Base-by-base conservation (phyloP, 2,797 vertebrate species). In the Graptemys geographica region DNA sequence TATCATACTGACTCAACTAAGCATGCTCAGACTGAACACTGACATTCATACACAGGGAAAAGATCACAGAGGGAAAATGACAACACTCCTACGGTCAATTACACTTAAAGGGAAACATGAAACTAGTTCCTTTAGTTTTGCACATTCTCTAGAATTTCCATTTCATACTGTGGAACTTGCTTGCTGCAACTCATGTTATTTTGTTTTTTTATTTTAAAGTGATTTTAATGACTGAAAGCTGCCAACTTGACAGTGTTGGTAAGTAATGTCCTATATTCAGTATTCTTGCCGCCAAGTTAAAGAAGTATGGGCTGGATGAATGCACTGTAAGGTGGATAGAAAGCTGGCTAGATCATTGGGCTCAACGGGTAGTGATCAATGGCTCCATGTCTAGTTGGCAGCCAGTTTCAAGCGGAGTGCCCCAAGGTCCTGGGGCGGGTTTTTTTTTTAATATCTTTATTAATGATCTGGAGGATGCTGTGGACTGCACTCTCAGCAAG, bases 191-290 rank as follows among this genome's bases (percentile, higher is more conserved):
- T 84, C 78, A 53, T 5, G 95, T 41, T 92, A 76, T 79, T 89
- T 84, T 74, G 69, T 2, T 4, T 65, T 90, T 89, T 95, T 11
- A 90, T 92, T 95, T 95, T n/a, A 52, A 69, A 94, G 81, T 86
- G 28, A 83, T 86, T 95, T 89, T 93, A 92, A 25, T 80, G 41
- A 51, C 41, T 94, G 28, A 93, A 96, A 96, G 94, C 82, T 96
- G 96, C 91, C 89, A 94, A 52, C 62, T 83, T 80, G 81, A 96
- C 91, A 97, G 62, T 11, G 81, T 93, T 96, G 95, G 90, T 92
- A 79, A 95, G 96, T 95, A 65, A 95, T 95, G 81, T 92, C 80
- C 93, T 96, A 97, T 96, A 96, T 96, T 96, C 87, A 88, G 41
- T 41, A 41, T 41, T 41, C 41, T 41, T 41, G 41, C 41, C 5